phyloP scores from a whole-genome alignment of 2,888 invertebrate genomes.

The Antheraea yamamai region DNA sequence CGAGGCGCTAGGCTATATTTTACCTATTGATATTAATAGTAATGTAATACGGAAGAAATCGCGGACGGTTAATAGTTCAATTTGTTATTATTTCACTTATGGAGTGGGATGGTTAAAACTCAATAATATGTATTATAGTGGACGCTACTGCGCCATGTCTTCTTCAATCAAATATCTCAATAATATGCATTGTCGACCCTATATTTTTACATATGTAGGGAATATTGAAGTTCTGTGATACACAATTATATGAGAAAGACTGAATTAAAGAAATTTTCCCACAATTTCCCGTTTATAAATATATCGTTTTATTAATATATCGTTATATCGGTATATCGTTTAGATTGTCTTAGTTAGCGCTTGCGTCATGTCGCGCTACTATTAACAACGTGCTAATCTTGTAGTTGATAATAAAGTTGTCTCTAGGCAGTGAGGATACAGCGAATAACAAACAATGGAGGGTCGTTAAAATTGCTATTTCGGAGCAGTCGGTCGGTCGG shows the following conservation, averaged over 20 bases:
- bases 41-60: too few relatives aligned
- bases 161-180: too few relatives aligned
- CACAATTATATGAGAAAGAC: not conserved
- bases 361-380: not conserved
- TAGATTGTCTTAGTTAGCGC: conserved; percentile 10
- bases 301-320: too few relatives aligned
- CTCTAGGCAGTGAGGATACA: conserved; percentile 42
- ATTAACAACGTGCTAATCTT: conserved; percentile 30
- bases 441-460: conserved; percentile 73
- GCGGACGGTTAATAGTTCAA: not conserved
- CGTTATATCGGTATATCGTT: too few relatives aligned
- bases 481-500: conserved; percentile 50
- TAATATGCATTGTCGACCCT: too few relatives aligned
- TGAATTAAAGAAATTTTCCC: not conserved
- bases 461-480: conserved; percentile 77
- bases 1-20: too few relatives aligned
- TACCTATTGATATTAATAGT: too few relatives aligned
- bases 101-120: not conserved
- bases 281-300: not conserved
- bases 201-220: not conserved
- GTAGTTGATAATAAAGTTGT: conserved; percentile 44
- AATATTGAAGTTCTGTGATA: not conserved
- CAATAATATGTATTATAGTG: not conserved
- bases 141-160: too few relatives aligned
- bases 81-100: not conserved